These are phyloP conservation scores for Sterna hirundo DNA, from an alignment of 2,113 vertebrate species.

Conservation along the genomic window DNA sequence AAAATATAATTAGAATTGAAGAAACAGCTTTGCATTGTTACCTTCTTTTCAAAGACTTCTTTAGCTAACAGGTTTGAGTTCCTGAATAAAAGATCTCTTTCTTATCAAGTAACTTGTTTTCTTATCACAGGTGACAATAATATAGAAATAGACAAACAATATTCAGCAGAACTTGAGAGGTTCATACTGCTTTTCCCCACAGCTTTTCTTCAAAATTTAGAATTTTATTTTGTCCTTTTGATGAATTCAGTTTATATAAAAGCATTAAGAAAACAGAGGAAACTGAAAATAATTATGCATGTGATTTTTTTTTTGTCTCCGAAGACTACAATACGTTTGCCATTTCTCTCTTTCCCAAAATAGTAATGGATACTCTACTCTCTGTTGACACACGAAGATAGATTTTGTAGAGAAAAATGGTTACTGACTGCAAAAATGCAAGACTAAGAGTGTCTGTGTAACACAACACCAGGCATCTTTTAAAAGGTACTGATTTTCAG, in stretches of 20 bases:
- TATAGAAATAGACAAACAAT: background rate
- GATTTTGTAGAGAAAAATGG: background rate
- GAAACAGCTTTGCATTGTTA: background rate
- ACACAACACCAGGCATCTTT: background rate
- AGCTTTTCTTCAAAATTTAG: background rate
- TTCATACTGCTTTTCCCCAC: background rate
- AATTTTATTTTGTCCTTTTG: background rate
- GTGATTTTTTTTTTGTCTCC: accelerated
- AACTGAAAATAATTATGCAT: background rate
- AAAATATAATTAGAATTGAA: background rate
- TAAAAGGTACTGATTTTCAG: background rate
- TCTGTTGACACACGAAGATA: background rate
- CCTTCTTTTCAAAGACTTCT: background rate
- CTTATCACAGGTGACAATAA: background rate
- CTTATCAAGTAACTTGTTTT: background rate
- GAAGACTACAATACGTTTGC: background rate
- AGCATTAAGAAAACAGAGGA: background rate
- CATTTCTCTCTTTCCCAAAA: background rate
- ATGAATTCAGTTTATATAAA: background rate
- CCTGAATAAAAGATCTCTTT: background rate
- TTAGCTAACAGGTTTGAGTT: background rate
- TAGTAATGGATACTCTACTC: background rate
- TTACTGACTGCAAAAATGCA: background rate
- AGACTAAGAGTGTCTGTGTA: background rate
- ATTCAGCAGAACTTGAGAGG: background rate